Percentiles rank a stretch among this genome's conserved stretches.
Conservation (phyloP, 2,797 vertebrate species). For the Cynodonichthys magdalenae region DNA sequence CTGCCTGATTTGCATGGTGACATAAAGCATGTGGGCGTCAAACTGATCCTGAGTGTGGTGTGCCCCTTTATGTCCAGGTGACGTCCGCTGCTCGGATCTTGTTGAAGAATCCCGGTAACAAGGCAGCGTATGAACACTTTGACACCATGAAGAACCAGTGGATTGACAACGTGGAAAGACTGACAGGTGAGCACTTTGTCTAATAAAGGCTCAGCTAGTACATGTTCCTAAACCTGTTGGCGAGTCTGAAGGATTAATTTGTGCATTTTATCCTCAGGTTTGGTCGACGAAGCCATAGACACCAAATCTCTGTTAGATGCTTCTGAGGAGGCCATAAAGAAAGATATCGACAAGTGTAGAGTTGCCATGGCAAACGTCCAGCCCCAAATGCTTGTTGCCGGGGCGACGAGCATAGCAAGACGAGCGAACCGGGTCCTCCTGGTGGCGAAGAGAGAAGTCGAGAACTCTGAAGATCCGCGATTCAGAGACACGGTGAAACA, state of each 20-base stretch:
- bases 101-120: constrained; percentile 95
- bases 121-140: constrained; percentile 97
- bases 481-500: constrained; percentile 95
- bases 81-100: constrained; percentile 94
- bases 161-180: constrained; percentile 98
- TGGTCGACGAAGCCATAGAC: constrained; percentile 98
- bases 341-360: constrained; percentile 97
- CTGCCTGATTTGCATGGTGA: constrained; percentile 8
- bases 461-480: constrained; percentile 97
- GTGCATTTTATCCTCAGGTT: constrained; percentile 72
- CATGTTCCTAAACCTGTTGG: background rate
- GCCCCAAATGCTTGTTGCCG: constrained; percentile 97
- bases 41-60: background rate
- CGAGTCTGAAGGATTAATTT: background rate
- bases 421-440: constrained; percentile 94
- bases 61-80: constrained; percentile 80
- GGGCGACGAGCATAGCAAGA: constrained; percentile 97
- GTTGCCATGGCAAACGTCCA: constrained; percentile 98
- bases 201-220: no score
- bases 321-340: constrained; percentile 98
- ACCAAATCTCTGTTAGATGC: constrained; percentile 96
- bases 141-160: constrained; percentile 99
- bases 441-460: constrained; percentile 95
- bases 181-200: constrained; percentile 85
- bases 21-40: background rate